Base-by-base conservation (phyloP, 2,888 invertebrate genomes). In the Tholera decimalis region DNA sequence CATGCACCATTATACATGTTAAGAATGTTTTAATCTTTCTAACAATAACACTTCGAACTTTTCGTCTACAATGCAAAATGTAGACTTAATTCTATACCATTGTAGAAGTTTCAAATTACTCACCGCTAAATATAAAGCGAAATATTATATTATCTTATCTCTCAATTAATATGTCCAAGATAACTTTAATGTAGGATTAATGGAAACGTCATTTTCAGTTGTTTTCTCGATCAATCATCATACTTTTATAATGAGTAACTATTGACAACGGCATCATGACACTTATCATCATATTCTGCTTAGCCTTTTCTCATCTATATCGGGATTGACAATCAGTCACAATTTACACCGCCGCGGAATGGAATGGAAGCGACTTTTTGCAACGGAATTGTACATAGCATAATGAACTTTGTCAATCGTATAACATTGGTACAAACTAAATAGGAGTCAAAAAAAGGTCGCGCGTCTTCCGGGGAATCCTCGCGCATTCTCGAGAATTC, bases 61-160 rank as follows among this genome's bases (percentile, higher is more conserved):
- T 74, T 58, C 26, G 28, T 26, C 22, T 15, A 51, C 20, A 56
- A 24, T 63, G n/a, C 69, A 55, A 7, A 30, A 63, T 63, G 33
- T 55, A 55, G 13, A 46, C 56, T 37, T 11, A 33, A 41, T 60
- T 15, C 3, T 0, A 6, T 4, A 22, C 1, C 26, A 64, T 49
- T 15, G 3, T n/a, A 37, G 20, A 33, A 44, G 18, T 28, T 15
- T 22, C 7, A 22, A n/a, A 5, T 70, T 51, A 39, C 28, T 55
- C 50, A 47, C 9, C 11, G 15, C 24, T 20, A 41, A 30, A 72
- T 37, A 13, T 26, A 8, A 56, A 43, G 13, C 26, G 9, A 51
- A 51, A 30, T 37, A 37, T 33, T n/a, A 44, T n/a, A 15, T 7
- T 43, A 68, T 73, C 61, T 44, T 61, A 73, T 62, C 68, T 41